phyloP scores from a whole-genome alignment of 1,140 invertebrate genomes.

The Melitaea cinxia region DNA sequence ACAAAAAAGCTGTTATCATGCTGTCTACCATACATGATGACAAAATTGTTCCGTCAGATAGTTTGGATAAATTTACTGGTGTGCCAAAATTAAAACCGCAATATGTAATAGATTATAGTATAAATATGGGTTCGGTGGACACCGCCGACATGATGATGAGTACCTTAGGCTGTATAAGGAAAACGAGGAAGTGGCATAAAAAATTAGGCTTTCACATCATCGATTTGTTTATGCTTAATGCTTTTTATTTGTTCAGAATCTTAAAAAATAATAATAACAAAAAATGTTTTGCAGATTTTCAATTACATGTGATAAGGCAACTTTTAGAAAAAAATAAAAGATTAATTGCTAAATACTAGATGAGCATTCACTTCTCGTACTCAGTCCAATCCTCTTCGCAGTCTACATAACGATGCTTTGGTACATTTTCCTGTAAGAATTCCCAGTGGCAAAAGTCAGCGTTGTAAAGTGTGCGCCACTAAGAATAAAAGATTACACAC shows the following conservation, averaged over 20 bases:
- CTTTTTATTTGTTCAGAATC: background rate
- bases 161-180: background rate
- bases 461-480: too few relatives aligned
- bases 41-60: background rate
- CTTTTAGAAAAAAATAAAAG: background rate
- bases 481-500: too few relatives aligned
- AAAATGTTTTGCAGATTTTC: background rate
- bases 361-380: background rate
- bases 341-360: background rate
- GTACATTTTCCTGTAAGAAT: too few relatives aligned
- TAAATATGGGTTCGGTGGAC: conserved; percentile 60
- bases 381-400: background rate
- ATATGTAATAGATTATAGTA: background rate
- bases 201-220: conserved; percentile 15
- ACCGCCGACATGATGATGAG: background rate
- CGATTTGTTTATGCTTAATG: conserved; percentile 24
- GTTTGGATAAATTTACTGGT: background rate
- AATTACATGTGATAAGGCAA: background rate
- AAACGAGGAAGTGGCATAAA: background rate
- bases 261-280: background rate
- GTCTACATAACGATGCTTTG: too few relatives aligned
- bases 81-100: background rate
- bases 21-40: conserved; percentile 39
- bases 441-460: too few relatives aligned
- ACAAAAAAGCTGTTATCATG: conserved; percentile 38